These are phyloP conservation scores for Pentamera pediparva DNA, from an alignment of 53 echinoderm and acorn worm genomes.

Conservation along the genomic window DNA sequence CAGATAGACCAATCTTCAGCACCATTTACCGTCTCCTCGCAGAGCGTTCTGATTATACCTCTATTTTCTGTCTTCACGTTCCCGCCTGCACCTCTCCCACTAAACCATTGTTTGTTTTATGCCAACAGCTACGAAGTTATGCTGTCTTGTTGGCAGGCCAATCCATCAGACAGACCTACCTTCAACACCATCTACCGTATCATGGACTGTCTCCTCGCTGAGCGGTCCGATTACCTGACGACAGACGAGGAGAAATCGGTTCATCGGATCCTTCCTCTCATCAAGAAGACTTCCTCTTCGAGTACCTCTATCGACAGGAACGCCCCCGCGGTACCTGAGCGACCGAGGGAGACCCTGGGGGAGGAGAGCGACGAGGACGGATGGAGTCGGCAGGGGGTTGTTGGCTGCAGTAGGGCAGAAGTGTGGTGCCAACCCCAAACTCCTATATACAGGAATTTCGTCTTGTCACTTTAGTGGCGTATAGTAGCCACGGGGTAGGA, in stretches of 20 bases:
- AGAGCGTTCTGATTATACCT: no score
- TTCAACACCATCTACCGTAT: slow-evolving; percentile 51
- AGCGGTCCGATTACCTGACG: slow-evolving; percentile 50
- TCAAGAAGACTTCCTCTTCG: not conserved
- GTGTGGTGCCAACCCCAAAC: not conserved
- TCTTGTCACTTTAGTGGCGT: no score
- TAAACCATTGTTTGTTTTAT: not conserved
- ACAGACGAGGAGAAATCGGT: slow-evolving; percentile 32
- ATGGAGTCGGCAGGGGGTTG: not conserved
- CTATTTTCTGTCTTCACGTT: no score
- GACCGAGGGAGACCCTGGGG: slow-evolving; percentile 3
- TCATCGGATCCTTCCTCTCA: slow-evolving; percentile 1
- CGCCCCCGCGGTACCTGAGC: slow-evolving; percentile 12
- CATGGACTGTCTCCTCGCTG: slow-evolving; percentile 49
- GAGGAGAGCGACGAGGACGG: not conserved
- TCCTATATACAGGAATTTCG: no score
- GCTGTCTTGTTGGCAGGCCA: slow-evolving; percentile 55
- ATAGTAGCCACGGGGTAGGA: no score
- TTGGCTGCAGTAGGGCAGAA: not conserved
- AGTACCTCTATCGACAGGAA: not conserved
- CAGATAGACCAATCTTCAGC: no score
- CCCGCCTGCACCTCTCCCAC: no score
- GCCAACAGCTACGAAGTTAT: slow-evolving; percentile 51
- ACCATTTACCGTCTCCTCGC: no score
- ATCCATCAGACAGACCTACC: slow-evolving; percentile 57